Evolutionary conservation across 2,113 vertebrate species (phyloP).

Genomic region (Anguilla japonica): DNA sequence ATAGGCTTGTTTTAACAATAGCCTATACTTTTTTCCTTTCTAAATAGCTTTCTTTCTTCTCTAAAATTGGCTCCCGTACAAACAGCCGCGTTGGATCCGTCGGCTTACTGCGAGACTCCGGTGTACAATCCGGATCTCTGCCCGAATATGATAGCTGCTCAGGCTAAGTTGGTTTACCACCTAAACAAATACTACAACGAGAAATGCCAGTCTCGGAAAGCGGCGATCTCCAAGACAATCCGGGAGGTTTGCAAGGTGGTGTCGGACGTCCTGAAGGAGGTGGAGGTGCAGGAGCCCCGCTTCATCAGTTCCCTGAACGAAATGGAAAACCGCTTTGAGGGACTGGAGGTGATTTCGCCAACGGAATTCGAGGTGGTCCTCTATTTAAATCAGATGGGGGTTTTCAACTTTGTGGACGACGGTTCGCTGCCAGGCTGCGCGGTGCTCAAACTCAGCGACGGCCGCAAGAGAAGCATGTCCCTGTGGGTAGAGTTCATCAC

Average conservation of each 20-base stretch:
- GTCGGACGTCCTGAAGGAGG: slow-evolving; percentile 96
- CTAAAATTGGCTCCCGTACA: slow-evolving; percentile 98
- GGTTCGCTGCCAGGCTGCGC: slow-evolving; percentile 98
- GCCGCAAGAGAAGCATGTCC: slow-evolving; percentile 98
- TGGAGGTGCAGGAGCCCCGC: slow-evolving; percentile 97
- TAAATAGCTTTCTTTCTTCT: slow-evolving; percentile 71
- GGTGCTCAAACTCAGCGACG: slow-evolving; percentile 97
- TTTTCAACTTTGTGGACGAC: slow-evolving; percentile 99
- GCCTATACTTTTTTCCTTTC: slow-evolving; percentile 46
- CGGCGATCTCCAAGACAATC: slow-evolving; percentile 96
- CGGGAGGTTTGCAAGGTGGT: slow-evolving; percentile 99
- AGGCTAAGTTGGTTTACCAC: slow-evolving; percentile 98
- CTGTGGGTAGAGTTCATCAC: slow-evolving; percentile 99
- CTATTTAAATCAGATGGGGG: slow-evolving; percentile 98
- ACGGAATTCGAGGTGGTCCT: slow-evolving; percentile 98
- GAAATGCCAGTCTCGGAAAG: slow-evolving; percentile 96
- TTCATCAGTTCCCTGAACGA: slow-evolving; percentile 99
- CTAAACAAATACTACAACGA: slow-evolving; percentile 99
- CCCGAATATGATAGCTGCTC: slow-evolving; percentile 99
- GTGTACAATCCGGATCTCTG: slow-evolving; percentile 99
- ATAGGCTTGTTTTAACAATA: slow-evolving; percentile 34
- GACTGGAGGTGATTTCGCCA: slow-evolving; percentile 93
- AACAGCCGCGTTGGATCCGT: slow-evolving; percentile 99
- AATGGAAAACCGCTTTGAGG: slow-evolving; percentile 98
- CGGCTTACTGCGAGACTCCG: slow-evolving; percentile 99